Percentiles rank a stretch among this genome's conserved stretches.
These are phyloP conservation scores for Telmatherina bonti DNA, from an alignment of 2,797 vertebrate genomes.

Conservation along the genomic window DNA sequence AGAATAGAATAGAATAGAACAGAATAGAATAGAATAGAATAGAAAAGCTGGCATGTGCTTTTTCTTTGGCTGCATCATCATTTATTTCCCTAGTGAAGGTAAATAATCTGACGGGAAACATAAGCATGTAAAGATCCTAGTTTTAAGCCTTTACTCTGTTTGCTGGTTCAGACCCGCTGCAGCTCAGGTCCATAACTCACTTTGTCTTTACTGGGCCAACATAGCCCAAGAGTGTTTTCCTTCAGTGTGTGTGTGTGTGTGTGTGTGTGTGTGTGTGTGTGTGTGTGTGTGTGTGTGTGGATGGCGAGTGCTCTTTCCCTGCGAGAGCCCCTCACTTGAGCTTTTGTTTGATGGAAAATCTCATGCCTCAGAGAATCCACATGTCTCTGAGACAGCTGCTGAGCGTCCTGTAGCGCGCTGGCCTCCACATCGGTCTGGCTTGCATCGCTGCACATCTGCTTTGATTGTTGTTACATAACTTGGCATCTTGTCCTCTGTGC, in stretches of 20 bases:
- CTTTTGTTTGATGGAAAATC: constrained; percentile 84
- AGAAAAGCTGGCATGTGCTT: not conserved
- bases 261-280: constrained; percentile 22
- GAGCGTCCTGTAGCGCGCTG: constrained; percentile 77
- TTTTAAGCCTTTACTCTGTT: constrained; percentile 24
- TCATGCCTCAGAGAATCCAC: constrained; percentile 81
- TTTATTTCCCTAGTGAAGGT: not conserved
- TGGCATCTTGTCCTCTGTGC: constrained; percentile 63
- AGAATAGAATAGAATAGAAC: too few relatives aligned
- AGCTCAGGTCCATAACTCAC: constrained; percentile 58
- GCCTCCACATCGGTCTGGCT: constrained; percentile 80
- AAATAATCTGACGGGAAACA: constrained; percentile 21
- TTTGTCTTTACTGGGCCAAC: constrained; percentile 62
- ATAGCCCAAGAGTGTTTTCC: constrained; percentile 68
- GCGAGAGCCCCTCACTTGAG: constrained; percentile 74
- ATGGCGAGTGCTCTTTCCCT: constrained; percentile 62
- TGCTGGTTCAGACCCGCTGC: constrained; percentile 39
- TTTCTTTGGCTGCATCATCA: too few relatives aligned
- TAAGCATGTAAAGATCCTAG: constrained; percentile 12
- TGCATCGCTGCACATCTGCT: constrained; percentile 78
- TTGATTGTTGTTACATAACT: constrained; percentile 82
- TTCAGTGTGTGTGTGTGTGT: constrained; percentile 40
- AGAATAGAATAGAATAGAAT: too few relatives aligned
- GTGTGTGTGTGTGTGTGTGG: constrained; percentile 5
- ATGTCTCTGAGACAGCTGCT: constrained; percentile 82